Percentiles rank a stretch among this genome's conserved stretches.
Evolutionary conservation across 2,888 invertebrate species (phyloP).

Genomic region (Apeira syringaria): DNA sequence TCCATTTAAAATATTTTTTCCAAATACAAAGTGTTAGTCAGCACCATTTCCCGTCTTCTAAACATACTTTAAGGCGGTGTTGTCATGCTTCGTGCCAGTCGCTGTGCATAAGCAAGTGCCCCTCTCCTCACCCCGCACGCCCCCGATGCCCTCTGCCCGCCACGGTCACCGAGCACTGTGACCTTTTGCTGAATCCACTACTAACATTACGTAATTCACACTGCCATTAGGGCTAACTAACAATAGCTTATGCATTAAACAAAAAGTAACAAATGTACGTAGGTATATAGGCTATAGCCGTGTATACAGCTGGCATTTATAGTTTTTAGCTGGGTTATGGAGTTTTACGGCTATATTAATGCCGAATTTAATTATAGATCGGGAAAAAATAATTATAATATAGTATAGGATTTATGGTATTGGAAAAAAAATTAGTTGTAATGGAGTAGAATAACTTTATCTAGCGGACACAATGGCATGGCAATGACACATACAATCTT

Average conservation of each 20-base stretch:
- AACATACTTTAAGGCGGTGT: constrained; percentile 18
- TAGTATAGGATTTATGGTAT: too few species aligned
- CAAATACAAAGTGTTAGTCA: constrained; percentile 10
- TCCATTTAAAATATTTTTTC: constrained; percentile 9
- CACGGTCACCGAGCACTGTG: constrained; percentile 76
- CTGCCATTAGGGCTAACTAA: constrained; percentile 31
- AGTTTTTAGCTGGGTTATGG: too few species aligned
- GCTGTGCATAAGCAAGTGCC: constrained; percentile 11
- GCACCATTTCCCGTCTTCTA: constrained; percentile 16
- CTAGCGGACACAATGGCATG: too few species aligned
- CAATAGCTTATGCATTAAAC: constrained; percentile 25
- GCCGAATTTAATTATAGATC: too few species aligned
- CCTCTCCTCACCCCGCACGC: constrained; percentile 18
- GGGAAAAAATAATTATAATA: too few species aligned
- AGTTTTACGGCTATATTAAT: too few species aligned
- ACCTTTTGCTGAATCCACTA: constrained; percentile 67
- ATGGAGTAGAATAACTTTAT: too few species aligned
- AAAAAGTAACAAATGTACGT: too few species aligned
- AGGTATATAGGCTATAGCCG: too few species aligned
- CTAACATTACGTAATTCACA: constrained; percentile 62
- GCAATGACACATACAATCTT: too few species aligned
- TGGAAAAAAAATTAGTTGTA: too few species aligned
- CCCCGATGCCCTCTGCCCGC: constrained; percentile 51
- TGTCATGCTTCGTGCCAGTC: constrained; percentile 35
- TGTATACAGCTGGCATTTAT: too few species aligned